A percentile compares a stretch with the other conserved stretches of the same genome.
phyloP scores from a whole-genome alignment of 2,797 vertebrate species.

The Urosaurus nigricauda region DNA sequence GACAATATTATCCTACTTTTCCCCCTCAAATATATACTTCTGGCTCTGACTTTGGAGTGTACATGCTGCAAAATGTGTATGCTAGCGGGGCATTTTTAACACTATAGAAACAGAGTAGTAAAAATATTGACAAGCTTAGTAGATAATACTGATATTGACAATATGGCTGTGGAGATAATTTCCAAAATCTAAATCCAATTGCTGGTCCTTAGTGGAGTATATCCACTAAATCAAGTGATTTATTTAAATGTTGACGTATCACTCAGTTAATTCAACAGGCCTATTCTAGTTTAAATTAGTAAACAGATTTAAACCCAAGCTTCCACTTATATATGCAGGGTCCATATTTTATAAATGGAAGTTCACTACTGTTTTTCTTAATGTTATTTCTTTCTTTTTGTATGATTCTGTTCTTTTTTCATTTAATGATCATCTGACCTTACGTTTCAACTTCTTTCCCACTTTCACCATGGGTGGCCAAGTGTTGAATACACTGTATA shows the following conservation, averaged over 20 bases:
- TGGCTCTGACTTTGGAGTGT: neutral
- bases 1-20: too few species aligned
- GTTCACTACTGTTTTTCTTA: neutral
- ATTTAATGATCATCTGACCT: neutral
- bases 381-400: neutral
- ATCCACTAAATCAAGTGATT: too few species aligned
- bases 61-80: neutral
- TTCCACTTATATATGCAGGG: neutral
- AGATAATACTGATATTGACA: neutral
- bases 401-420: neutral
- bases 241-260: too few species aligned
- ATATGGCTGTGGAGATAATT: conserved; percentile 71
- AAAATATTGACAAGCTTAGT: neutral
- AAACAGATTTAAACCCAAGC: too few species aligned
- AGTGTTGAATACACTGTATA: neutral
- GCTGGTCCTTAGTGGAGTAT: too few species aligned
- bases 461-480: neutral
- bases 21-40: too few species aligned
- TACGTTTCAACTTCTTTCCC: neutral
- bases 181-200: conserved; percentile 63
- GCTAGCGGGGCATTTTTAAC: neutral
- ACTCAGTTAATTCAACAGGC: too few species aligned
- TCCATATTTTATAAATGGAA: neutral
- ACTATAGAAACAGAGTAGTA: neutral
- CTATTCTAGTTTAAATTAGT: too few species aligned